Base-by-base conservation (phyloP, 1,140 invertebrate species). In the Cyrtorhinus lividipennis region DNA sequence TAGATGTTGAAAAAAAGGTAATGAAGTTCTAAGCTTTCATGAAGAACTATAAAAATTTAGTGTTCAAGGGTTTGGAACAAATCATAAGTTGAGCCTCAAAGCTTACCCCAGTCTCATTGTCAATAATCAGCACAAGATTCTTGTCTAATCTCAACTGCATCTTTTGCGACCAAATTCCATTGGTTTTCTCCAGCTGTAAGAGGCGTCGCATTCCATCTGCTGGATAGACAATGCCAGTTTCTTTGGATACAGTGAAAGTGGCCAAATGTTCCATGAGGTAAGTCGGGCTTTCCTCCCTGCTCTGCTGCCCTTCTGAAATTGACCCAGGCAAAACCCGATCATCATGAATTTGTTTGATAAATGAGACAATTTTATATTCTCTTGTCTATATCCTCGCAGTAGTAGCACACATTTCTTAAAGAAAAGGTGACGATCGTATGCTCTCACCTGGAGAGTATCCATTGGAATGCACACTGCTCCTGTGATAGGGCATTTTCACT, bases 141-240 rank as follows among this genome's bases (percentile, higher is more conserved):
- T 85, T 81, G 69, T 96, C 92, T 45, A 98, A 75, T 67, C 88
- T 84, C 30, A 98, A 77, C 69, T 92, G 84, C 90, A 98, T 96
- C 73, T 95, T 95, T 77, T 98, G 95, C 30, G 94, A 98, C 95
- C 95, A 99, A 73, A 99, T 98, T 68, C 93, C 93, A 69, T 92
- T 95, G 26, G 90, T 91, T 76, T 96, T 96, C 78, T 98, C 96
- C 76, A 99, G 83, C 74, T 96, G 91, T 23, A 96, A 78, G 53
- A 99, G 79, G 44, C 94, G 80, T 22, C 93, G 78, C 84, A 99
- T 93, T n/a, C 96, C 96, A 78, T 98, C 95, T 8, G 87, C 83
- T 5, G 89, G 88, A 74, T 89, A 89, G 30, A 90, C 80, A 70
- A 92, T 88, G 53, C 90, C 87, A 12, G 84, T 87, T 72, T 92